A percentile compares a stretch with the other conserved stretches of the same genome.
Conservation (phyloP, 2,888 invertebrate species). For the Pristionchus entomophagus region DNA sequence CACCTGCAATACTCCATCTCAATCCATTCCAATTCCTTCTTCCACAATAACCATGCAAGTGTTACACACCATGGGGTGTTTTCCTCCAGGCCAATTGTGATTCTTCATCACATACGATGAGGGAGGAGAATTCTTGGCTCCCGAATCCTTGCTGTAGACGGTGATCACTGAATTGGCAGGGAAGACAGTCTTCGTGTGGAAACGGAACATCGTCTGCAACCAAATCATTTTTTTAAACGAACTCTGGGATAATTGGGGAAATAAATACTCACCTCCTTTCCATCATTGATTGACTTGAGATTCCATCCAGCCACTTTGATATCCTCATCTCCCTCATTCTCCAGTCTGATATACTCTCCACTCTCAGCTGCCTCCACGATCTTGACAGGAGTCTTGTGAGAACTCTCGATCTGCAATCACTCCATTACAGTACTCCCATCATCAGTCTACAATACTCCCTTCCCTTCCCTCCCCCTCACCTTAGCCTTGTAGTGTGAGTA, state of each 20-base stretch:
- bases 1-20: neutral
- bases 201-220: slow-evolving; percentile 39
- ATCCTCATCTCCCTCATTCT: slow-evolving; percentile 69
- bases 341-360: slow-evolving; percentile 66
- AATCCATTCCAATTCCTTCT: no score
- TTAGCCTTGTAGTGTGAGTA: neutral
- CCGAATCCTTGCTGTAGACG: slow-evolving; percentile 20
- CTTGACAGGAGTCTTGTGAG: slow-evolving; percentile 64
- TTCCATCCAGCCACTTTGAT: slow-evolving; percentile 67
- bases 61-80: neutral
- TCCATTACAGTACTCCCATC: neutral
- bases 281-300: slow-evolving; percentile 50
- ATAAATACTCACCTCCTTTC: slow-evolving; percentile 36
- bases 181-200: slow-evolving; percentile 44
- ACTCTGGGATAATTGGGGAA: no score
- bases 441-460: neutral
- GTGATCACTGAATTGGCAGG: slow-evolving; percentile 30
- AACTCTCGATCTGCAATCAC: slow-evolving; percentile 37
- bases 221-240: no score
- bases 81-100: slow-evolving; percentile 42
- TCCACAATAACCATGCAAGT: neutral
- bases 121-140: neutral
- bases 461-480: neutral
- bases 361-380: slow-evolving; percentile 68
- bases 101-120: slow-evolving; percentile 41